Evolutionary conservation across 2,797 vertebrate species (phyloP).

Genomic region (Microhierax caerulescens): DNA sequence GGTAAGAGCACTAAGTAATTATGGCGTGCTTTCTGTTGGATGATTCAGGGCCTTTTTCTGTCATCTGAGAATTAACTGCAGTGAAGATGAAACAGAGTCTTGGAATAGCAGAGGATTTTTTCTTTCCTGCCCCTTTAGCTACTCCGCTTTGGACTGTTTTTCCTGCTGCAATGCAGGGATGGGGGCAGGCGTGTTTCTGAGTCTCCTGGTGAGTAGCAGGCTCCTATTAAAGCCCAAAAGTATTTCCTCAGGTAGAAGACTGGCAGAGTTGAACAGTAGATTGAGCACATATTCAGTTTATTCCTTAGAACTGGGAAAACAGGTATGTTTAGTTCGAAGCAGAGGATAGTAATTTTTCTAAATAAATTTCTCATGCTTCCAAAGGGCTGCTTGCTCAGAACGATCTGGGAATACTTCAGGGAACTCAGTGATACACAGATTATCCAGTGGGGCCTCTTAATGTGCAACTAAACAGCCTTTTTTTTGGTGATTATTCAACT

Average conservation of each 20-base stretch:
- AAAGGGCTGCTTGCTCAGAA: not conserved
- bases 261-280: not conserved
- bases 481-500: not conserved
- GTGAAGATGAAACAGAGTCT: not conserved
- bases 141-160: not conserved
- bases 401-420: not conserved
- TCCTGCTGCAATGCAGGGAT: not conserved
- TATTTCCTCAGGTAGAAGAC: not conserved
- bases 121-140: not conserved
- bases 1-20: not conserved
- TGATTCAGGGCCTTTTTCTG: not conserved
- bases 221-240: not conserved
- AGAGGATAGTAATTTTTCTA: not conserved
- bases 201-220: not conserved
- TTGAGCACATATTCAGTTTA: not conserved
- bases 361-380: not conserved
- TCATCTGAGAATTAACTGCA: not conserved
- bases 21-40: not conserved
- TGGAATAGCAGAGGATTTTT: not conserved
- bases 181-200: not conserved
- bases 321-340: not conserved
- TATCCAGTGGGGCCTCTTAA: not conserved
- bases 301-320: not conserved
- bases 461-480: not conserved
- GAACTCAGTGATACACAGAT: not conserved